These are phyloP conservation scores for Eilema depressum DNA, from an alignment of 2,888 invertebrate species.

Conservation along the genomic window DNA sequence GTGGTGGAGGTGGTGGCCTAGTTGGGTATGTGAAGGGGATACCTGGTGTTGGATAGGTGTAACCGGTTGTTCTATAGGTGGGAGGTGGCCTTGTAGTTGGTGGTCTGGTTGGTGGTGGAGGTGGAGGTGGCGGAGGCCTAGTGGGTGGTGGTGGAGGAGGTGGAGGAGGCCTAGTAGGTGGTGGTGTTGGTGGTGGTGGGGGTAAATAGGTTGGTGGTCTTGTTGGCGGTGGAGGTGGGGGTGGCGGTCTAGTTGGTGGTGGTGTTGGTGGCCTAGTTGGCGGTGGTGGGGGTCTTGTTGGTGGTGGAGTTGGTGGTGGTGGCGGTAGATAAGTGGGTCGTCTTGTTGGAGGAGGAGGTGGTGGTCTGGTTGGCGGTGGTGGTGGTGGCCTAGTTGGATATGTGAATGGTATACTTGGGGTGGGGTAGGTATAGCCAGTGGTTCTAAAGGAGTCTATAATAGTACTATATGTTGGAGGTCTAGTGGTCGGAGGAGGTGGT, in stretches of 20 bases:
- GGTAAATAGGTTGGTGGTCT: constrained; percentile 16
- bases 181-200: constrained; percentile 24
- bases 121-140: constrained; percentile 29
- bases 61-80: constrained; percentile 44
- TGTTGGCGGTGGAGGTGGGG: constrained; percentile 33
- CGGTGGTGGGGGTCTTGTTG: constrained; percentile 30
- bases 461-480: constrained; percentile 46
- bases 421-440: constrained; percentile 42
- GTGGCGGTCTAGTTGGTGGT: constrained; percentile 19
- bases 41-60: constrained; percentile 32
- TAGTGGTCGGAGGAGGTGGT: constrained; percentile 25
- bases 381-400: constrained; percentile 40
- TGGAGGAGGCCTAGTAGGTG: constrained; percentile 18
- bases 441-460: constrained; percentile 39
- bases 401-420: constrained; percentile 31
- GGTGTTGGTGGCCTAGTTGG: constrained; percentile 19
- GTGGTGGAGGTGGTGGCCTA: constrained; percentile 21
- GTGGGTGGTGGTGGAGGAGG: constrained; percentile 34
- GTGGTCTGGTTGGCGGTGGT: constrained; percentile 39
- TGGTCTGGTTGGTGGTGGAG: constrained; percentile 26
- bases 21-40: constrained; percentile 33
- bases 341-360: constrained; percentile 18
- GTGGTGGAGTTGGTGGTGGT: constrained; percentile 27
- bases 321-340: constrained; percentile 26
- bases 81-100: constrained; percentile 39